phyloP scores from a whole-genome alignment of 2,797 vertebrate species.

The Bradypus variegatus region DNA sequence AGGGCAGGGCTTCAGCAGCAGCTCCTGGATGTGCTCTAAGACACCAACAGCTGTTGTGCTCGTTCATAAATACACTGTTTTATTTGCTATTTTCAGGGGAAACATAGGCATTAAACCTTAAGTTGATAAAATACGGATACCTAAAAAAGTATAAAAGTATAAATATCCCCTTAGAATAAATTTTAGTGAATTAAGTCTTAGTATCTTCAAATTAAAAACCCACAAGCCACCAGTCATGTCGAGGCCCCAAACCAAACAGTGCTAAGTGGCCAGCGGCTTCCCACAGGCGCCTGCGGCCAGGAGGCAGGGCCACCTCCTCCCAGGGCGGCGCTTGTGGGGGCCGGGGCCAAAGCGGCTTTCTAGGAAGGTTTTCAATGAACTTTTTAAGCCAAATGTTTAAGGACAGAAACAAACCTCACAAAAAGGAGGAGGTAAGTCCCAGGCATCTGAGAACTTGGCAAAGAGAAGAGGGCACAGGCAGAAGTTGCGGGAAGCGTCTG shows the following conservation, averaged over 20 bases:
- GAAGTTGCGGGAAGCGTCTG: conserved; percentile 44
- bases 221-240: conserved; percentile 54
- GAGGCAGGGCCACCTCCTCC: conserved; percentile 45
- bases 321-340: conserved; percentile 27
- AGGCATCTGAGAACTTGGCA: conserved; percentile 56
- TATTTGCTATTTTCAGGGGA: conserved; percentile 68
- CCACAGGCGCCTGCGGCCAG: conserved; percentile 40
- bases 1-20: accelerated
- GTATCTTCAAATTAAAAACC: conserved; percentile 71
- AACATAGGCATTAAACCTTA: conserved; percentile 68
- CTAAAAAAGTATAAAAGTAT: conserved; percentile 77
- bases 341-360: conserved; percentile 46
- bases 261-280: conserved; percentile 57
- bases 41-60: conserved; percentile 54
- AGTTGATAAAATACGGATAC: conserved; percentile 72
- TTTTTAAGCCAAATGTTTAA: conserved; percentile 58
- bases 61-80: conserved; percentile 71
- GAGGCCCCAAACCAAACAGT: conserved; percentile 45
- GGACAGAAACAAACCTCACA: conserved; percentile 45
- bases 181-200: conserved; percentile 73
- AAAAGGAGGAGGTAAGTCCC: conserved; percentile 41
- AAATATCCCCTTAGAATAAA: conserved; percentile 74
- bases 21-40: conserved; percentile 43
- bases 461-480: conserved; percentile 40
- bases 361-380: conserved; percentile 64